phyloP scores from a whole-genome alignment of 1,140 invertebrate genomes.

The Gyrodactylus bullatarudis region DNA sequence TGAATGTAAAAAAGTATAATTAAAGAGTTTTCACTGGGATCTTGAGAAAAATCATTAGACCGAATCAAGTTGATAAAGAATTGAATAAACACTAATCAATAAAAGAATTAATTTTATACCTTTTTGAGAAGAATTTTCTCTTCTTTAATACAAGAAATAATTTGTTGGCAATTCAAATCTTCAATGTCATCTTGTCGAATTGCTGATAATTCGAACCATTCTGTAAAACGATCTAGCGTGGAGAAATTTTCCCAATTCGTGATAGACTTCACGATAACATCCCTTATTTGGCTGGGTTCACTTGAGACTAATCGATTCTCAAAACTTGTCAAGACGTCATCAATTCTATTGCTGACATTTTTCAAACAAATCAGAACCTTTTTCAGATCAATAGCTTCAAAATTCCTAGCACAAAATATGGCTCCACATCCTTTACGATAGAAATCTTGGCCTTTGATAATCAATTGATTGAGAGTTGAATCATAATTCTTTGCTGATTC shows the following conservation, averaged over 20 bases:
- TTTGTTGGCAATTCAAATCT: background rate
- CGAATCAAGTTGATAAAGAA: too few species aligned
- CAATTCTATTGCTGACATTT: background rate
- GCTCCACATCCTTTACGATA: background rate
- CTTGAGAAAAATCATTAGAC: too few species aligned
- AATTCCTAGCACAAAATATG: background rate
- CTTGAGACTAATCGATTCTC: background rate
- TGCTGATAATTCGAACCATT: background rate
- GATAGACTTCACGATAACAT: background rate
- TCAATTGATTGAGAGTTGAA: background rate
- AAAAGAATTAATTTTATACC: too few species aligned
- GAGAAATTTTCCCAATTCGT: background rate
- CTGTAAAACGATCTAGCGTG: background rate
- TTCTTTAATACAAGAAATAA: background rate
- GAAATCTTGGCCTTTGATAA: background rate
- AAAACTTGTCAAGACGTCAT: background rate
- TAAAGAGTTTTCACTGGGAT: too few species aligned
- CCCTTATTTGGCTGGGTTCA: background rate
- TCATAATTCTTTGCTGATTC: background rate
- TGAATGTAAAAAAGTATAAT: too few species aligned
- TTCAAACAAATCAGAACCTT: background rate
- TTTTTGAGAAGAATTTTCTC: background rate
- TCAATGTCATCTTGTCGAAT: background rate
- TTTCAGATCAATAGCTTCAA: background rate
- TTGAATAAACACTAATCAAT: background rate